Percentiles rank a stretch among this genome's conserved stretches.
These are phyloP conservation scores for Drosophila equinoxialis DNA, from an alignment of 1,140 invertebrate genomes.

Conservation along the genomic window DNA sequence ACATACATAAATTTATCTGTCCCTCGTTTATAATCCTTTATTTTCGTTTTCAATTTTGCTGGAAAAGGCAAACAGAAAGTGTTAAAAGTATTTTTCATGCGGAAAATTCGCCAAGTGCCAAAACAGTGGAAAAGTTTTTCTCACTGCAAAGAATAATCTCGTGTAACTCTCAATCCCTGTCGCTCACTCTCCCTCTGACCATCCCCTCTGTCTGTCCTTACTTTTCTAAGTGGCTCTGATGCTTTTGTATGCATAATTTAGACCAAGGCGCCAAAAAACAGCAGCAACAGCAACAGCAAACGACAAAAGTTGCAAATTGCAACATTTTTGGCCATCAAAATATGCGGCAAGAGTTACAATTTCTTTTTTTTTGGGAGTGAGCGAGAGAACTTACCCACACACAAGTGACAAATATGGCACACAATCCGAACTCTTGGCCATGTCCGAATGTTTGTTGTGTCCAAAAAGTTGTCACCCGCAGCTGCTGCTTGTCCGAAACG, in stretches of 20 bases:
- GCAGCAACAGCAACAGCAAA: slow-evolving; percentile 27
- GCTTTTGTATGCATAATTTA: slow-evolving; percentile 70
- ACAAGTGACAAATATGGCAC: slow-evolving; percentile 8
- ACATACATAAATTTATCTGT: slow-evolving; percentile 13
- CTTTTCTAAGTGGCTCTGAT: slow-evolving; percentile 61
- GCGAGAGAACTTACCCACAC: not conserved
- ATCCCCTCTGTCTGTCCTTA: not conserved
- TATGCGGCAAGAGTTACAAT: not conserved
- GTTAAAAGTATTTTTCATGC: slow-evolving; percentile 65
- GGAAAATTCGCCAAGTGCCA: slow-evolving; percentile 55
- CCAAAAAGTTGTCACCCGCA: not conserved
- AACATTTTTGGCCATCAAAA: slow-evolving; percentile 55
- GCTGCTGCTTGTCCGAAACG: not conserved
- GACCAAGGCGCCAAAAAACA: slow-evolving; percentile 48
- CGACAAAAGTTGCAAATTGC: slow-evolving; percentile 53
- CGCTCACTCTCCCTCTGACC: not conserved
- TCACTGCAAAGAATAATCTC: slow-evolving; percentile 6
- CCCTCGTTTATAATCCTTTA: slow-evolving; percentile 54
- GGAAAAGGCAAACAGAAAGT: slow-evolving; percentile 60
- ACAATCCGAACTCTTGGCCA: not conserved
- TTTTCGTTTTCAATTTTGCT: slow-evolving; percentile 61
- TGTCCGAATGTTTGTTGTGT: slow-evolving; percentile 8
- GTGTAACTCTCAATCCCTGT: not conserved
- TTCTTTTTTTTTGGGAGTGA: not conserved
- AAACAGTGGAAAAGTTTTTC: slow-evolving; percentile 59